Conservation (phyloP, 2,888 invertebrate species). For the Trachelus troglodyta region DNA sequence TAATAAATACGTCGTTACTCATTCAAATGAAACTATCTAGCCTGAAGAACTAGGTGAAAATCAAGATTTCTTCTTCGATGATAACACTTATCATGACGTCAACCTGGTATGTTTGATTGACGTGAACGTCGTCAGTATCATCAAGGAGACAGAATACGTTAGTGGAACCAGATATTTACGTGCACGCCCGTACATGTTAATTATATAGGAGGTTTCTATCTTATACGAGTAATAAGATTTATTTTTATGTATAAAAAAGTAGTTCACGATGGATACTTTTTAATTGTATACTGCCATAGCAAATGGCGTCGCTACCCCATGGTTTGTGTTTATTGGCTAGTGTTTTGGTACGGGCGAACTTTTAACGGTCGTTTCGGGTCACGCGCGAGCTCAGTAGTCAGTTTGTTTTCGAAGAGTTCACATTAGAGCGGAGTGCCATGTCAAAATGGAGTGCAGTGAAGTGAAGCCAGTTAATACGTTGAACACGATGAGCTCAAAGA, state of each 20-base stretch:
- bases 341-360: neutral
- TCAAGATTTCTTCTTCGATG: neutral
- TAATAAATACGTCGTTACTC: too few relatives aligned
- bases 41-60: neutral
- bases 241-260: neutral
- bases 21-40: too few relatives aligned
- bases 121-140: neutral
- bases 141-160: neutral
- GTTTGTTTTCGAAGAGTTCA: conserved; percentile 2
- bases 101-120: neutral
- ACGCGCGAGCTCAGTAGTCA: neutral
- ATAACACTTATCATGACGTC: neutral
- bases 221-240: neutral
- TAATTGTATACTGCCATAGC: neutral
- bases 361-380: conserved; percentile 1
- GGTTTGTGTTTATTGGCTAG: neutral
- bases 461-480: neutral
- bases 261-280: neutral
- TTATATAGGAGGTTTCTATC: neutral
- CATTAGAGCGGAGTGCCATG: neutral
- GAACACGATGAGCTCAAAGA: neutral
- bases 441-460: neutral
- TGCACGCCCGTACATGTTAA: neutral
- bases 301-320: neutral
- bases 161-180: neutral